phyloP scores from a whole-genome alignment of 2,888 invertebrate genomes.

The Zaprionus bogoriensis region DNA sequence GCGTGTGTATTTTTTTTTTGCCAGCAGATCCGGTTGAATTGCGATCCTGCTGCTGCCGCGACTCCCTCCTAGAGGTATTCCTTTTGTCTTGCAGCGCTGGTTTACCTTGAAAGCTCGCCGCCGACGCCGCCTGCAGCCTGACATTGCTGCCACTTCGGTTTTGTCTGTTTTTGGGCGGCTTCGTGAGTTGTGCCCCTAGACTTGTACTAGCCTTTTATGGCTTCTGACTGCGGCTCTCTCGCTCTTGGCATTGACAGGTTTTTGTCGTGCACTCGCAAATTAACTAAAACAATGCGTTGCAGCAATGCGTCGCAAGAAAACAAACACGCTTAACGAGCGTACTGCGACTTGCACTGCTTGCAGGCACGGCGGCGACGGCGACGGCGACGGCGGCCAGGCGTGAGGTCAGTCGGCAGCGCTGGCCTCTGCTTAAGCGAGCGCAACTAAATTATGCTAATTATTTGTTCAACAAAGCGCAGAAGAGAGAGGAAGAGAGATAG shows the following conservation, averaged over 20 bases:
- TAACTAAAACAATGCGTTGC: conserved; percentile 57
- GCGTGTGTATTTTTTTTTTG: neutral
- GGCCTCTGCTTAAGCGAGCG: conserved; percentile 20
- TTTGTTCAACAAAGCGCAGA: conserved; percentile 52
- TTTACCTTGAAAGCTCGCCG: conserved; percentile 22
- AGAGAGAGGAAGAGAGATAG: conserved; percentile 1
- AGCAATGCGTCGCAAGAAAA: conserved; percentile 2
- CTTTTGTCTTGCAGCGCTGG: neutral
- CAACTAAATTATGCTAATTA: conserved; percentile 69
- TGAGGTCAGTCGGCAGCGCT: conserved; percentile 53
- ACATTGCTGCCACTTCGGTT: conserved; percentile 46
- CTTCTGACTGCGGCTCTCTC: conserved; percentile 50
- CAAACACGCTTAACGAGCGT: too few species aligned
- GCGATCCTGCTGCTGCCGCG: neutral
- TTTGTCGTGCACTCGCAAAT: conserved; percentile 60
- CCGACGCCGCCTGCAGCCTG: conserved; percentile 33
- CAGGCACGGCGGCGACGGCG: too few species aligned
- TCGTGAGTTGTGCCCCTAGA: conserved; percentile 56
- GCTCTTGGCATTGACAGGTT: conserved; percentile 57
- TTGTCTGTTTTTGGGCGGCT: conserved; percentile 57
- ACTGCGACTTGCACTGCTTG: conserved; percentile 8
- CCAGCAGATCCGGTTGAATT: neutral
- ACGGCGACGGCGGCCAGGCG: too few species aligned
- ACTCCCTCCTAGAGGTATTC: neutral
- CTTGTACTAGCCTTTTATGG: conserved; percentile 76